These are phyloP conservation scores for Hippocampus zosterae DNA, from an alignment of 2,113 vertebrate species.

Conservation along the genomic window DNA sequence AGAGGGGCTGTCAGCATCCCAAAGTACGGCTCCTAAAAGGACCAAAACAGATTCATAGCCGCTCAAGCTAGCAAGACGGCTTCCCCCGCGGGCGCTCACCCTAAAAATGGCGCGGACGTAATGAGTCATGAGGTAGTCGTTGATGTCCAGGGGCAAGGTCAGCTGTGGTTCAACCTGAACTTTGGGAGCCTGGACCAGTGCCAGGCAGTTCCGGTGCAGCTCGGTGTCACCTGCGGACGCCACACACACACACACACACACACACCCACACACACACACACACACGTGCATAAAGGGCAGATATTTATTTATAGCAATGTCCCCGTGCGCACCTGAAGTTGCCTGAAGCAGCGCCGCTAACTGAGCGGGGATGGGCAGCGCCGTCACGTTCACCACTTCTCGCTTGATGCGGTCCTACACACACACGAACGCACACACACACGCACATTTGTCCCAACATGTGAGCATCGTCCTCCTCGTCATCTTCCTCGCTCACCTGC, in stretches of 20 bases:
- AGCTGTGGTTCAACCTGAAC: conserved; percentile 80
- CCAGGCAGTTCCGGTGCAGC: conserved; percentile 74
- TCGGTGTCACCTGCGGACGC: conserved; percentile 54
- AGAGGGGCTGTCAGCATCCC: conserved; percentile 84
- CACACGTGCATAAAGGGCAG: conserved; percentile 31
- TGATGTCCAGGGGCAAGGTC: conserved; percentile 90
- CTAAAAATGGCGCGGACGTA: conserved; percentile 86
- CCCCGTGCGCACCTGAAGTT: conserved; percentile 67
- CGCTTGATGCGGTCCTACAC: conserved; percentile 84
- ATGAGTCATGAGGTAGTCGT: conserved; percentile 91
- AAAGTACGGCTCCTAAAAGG: conserved; percentile 80
- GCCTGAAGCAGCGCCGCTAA: conserved; percentile 80
- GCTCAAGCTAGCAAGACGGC: not conserved
- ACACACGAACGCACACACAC: conserved; percentile 6
- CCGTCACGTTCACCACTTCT: conserved; percentile 86
- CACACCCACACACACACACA: conserved; percentile 34
- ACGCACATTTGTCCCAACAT: not conserved
- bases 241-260: conserved; percentile 28
- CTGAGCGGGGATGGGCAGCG: conserved; percentile 86
- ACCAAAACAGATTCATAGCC: conserved; percentile 1
- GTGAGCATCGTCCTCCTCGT: conserved; percentile 28
- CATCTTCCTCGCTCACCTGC: conserved; percentile 66
- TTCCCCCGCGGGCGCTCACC: conserved; percentile 63
- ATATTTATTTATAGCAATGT: conserved; percentile 20
- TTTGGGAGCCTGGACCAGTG: conserved; percentile 77